Conservation (phyloP, 2,888 invertebrate genomes). For the Trissolcus brochymenae region DNA sequence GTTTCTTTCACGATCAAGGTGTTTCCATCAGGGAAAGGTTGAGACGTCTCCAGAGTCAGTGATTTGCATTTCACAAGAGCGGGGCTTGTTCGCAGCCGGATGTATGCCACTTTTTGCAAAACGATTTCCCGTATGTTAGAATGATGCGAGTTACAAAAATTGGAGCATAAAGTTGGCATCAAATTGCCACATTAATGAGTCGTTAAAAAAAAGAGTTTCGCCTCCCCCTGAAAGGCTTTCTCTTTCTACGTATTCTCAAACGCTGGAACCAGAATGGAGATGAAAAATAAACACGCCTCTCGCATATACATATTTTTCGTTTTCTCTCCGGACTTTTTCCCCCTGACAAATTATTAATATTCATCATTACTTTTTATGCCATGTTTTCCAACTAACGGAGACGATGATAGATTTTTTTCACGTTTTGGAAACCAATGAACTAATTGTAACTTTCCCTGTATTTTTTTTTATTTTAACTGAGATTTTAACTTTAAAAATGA, state of each 20-base stretch:
- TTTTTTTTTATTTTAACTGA: too few species aligned
- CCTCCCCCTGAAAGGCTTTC: constrained; percentile 16
- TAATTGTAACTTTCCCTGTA: too few species aligned
- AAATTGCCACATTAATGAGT: constrained; percentile 19
- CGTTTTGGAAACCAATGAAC: too few species aligned
- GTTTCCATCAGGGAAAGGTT: constrained; percentile 8
- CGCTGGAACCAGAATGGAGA: background rate
- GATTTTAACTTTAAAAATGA: too few species aligned
- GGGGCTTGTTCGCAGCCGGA: constrained; percentile 23
- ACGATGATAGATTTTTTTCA: background rate
- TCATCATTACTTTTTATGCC: background rate
- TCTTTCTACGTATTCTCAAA: constrained; percentile 22
- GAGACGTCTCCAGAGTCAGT: constrained; percentile 22
- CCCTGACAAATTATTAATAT: background rate
- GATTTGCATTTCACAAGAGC: constrained; percentile 38
- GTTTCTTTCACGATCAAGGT: constrained; percentile 3
- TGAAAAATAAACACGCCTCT: constrained; percentile 2
- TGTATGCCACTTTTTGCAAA: constrained; percentile 22
- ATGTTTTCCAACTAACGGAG: background rate
- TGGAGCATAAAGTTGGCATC: constrained; percentile 30
- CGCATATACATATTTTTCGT: background rate
- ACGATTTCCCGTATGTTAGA: background rate
- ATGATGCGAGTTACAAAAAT: constrained; percentile 3
- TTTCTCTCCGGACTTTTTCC: background rate
- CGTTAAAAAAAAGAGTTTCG: constrained; percentile 12